Conservation (phyloP, 2,797 vertebrate species). For the Hylomyscus alleni region DNA sequence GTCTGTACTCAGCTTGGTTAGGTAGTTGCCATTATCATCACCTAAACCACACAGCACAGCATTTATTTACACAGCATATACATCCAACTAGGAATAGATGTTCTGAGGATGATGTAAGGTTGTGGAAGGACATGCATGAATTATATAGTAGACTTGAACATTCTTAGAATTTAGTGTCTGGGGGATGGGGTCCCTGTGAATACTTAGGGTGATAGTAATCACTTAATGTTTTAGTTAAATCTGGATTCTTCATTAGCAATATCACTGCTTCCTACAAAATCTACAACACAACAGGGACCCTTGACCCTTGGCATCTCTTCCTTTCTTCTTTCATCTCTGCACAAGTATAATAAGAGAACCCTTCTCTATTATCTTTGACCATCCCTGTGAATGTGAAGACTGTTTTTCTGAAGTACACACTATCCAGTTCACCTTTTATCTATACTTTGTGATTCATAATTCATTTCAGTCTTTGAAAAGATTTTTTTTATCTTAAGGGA, state of each 20-base stretch:
- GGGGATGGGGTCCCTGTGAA: neutral
- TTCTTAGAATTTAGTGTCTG: neutral
- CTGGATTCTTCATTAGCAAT: neutral
- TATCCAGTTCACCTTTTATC: conserved; percentile 17
- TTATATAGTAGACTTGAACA: neutral
- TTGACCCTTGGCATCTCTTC: neutral
- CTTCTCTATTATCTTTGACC: neutral
- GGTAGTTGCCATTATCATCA: neutral
- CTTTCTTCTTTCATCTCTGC: neutral
- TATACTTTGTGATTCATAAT: neutral
- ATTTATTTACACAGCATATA: neutral
- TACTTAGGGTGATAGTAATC: neutral
- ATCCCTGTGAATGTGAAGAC: neutral
- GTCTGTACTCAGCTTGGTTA: neutral
- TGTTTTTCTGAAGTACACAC: neutral
- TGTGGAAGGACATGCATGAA: neutral
- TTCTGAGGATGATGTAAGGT: neutral
- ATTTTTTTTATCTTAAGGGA: conserved; percentile 5
- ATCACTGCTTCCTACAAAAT: neutral
- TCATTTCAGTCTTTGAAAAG: conserved; percentile 43
- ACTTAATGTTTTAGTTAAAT: neutral
- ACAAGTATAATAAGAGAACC: neutral
- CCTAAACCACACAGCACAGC: neutral
- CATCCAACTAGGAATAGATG: neutral
- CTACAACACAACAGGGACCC: neutral